Base-by-base conservation (phyloP, 2,888 invertebrate species). In the Andrena dorsata region DNA sequence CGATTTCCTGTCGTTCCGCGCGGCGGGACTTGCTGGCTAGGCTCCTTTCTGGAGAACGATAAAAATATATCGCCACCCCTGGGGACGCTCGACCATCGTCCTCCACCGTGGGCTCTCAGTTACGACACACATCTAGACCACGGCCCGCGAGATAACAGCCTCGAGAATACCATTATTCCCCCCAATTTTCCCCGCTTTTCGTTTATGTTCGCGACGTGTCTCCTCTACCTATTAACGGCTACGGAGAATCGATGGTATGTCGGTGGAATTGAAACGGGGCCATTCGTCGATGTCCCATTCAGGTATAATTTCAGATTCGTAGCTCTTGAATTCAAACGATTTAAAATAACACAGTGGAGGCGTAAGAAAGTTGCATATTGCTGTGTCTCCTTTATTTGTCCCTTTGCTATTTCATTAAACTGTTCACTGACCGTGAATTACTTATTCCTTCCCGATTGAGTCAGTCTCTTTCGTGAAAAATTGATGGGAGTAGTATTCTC, bases 1-100 rank as follows among this genome's bases (percentile, higher is more conserved):
- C 81, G 83, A 83, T 85, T 85, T 83, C 72, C 83, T 83, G 85
- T 78, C 85, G 83, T 80, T 76, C 65, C 73, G 32, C 71, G 41
- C 66, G 74, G 58, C 26, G 71, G 66, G 63, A 77, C 83, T 76
- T 68, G 51, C 69, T 70, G 71, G 68, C 76, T 63, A 47, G 76
- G 66, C 70, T 68, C 71, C 60, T 76, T 69, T 74, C 76, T 70
- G 60, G 74, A 79, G 41, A 74, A 76, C 76, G 84, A 80, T 82
- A 76, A 84, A 84, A 84, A 84, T 82, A 76, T 72, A 70, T 70
- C 30, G 53, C 65, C 66, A 73, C 64, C 69, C 69, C 68, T 35
- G 20, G 76, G 74, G 74, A 64, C 58, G 51, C 49, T 68, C 78
- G 60, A 72, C 71, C 51, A 68, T 77, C 77, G 78, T 80, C 72